These are phyloP conservation scores for Cremastinae sp. DNA, from an alignment of 2,888 invertebrate genomes.

Conservation along the genomic window DNA sequence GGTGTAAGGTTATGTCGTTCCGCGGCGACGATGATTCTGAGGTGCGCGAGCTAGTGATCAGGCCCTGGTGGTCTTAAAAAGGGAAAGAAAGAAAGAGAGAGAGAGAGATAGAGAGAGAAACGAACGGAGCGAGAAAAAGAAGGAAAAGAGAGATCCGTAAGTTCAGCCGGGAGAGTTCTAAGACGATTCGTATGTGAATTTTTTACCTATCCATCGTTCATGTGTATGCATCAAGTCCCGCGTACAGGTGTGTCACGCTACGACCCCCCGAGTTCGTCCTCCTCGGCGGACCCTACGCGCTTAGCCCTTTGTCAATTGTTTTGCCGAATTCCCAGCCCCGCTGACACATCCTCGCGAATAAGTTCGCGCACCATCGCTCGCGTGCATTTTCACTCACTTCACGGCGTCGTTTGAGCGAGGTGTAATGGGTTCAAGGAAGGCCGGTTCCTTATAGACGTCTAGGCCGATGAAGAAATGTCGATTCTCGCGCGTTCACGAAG, in stretches of 20 bases:
- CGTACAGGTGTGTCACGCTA: constrained; percentile 63
- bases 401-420: constrained; percentile 22
- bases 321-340: constrained; percentile 12
- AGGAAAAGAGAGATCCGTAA: constrained; percentile 55
- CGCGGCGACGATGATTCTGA: constrained; percentile 48
- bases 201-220: constrained; percentile 35
- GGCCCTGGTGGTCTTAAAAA: constrained; percentile 34
- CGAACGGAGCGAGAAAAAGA: constrained; percentile 48
- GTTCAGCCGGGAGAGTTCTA: constrained; percentile 41
- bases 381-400: constrained; percentile 25
- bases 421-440: constrained; percentile 61
- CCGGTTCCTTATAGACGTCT: constrained; percentile 58
- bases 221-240: constrained; percentile 50
- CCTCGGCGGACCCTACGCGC: constrained; percentile 42
- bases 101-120: constrained; percentile 34
- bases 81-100: constrained; percentile 10
- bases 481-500: constrained; percentile 55
- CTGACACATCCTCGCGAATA: background rate
- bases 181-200: constrained; percentile 44
- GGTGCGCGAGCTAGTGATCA: constrained; percentile 54
- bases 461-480: constrained; percentile 57
- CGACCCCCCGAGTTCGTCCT: constrained; percentile 42
- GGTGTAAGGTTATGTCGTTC: constrained; percentile 67
- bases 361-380: background rate
- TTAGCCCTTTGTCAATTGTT: constrained; percentile 27